These are phyloP conservation scores for Marmota flaviventris DNA, from an alignment of 2,113 vertebrate genomes.

Conservation along the genomic window DNA sequence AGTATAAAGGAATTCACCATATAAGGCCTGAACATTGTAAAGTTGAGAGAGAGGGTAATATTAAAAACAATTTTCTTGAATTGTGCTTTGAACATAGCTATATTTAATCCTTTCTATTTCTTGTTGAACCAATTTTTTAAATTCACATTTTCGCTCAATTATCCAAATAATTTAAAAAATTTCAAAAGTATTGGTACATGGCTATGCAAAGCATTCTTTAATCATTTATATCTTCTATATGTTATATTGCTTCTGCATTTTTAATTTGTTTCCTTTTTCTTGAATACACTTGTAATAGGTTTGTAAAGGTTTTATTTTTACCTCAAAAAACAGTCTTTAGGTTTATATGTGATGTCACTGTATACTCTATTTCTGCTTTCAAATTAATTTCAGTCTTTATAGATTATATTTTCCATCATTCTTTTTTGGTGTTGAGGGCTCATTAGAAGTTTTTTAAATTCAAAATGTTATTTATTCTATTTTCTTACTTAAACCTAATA, in stretches of 20 bases:
- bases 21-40: neutral
- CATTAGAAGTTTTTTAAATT: neutral
- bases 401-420: neutral
- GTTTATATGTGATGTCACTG: neutral
- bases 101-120: neutral
- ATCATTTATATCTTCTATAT: neutral
- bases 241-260: neutral
- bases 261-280: neutral
- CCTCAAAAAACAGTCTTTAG: neutral
- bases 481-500: conserved; percentile 34
- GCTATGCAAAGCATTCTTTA: neutral
- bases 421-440: neutral
- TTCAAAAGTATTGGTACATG: neutral
- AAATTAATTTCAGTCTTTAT: conserved; percentile 56
- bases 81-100: neutral
- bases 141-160: neutral
- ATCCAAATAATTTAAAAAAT: neutral
- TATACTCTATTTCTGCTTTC: conserved; percentile 44
- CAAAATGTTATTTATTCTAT: conserved; percentile 43
- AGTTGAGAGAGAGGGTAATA: neutral
- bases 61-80: neutral
- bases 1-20: neutral
- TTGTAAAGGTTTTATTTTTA: conserved; percentile 12
- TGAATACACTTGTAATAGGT: neutral
- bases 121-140: neutral